Percentiles rank a stretch among this genome's conserved stretches.
These are phyloP conservation scores for Drosophila rubida DNA, from an alignment of 2,888 invertebrate species.

Conservation along the genomic window DNA sequence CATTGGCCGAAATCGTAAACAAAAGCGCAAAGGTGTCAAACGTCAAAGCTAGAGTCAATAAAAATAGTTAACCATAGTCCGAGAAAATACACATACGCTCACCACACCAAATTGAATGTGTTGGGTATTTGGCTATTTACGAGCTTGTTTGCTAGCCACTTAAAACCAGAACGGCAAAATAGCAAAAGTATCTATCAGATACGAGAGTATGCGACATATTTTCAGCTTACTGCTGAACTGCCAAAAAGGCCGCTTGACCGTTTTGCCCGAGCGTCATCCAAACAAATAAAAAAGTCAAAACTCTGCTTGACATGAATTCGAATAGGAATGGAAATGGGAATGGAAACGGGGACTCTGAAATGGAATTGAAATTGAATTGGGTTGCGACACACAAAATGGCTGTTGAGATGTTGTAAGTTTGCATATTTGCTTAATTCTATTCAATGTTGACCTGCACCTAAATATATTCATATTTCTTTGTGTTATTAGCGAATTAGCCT, in stretches of 20 bases:
- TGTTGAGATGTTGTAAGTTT: conserved; percentile 35
- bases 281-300: conserved; percentile 13
- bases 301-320: conserved; percentile 41
- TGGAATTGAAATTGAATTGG: conserved; percentile 37
- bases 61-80: conserved; percentile 70
- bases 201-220: conserved; percentile 48
- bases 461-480: conserved; percentile 43
- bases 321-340: neutral
- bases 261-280: conserved; percentile 27
- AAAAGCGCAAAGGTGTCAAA: conserved; percentile 76
- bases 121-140: conserved; percentile 58
- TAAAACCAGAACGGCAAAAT: conserved; percentile 69
- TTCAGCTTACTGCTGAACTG: conserved; percentile 30
- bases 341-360: conserved; percentile 3
- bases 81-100: conserved; percentile 35
- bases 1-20: conserved; percentile 62
- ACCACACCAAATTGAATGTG: conserved; percentile 10
- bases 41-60: conserved; percentile 77
- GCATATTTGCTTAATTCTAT: conserved; percentile 57
- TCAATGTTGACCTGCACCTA: conserved; percentile 22
- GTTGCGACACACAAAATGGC: conserved; percentile 58
- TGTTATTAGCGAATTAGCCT: conserved; percentile 38
- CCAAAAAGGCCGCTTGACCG: conserved; percentile 29
- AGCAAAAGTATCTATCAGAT: conserved; percentile 61
- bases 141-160: conserved; percentile 77